Percentiles rank a stretch among this genome's conserved stretches.
These are phyloP conservation scores for Nanger granti DNA, from an alignment of 2,113 vertebrate genomes.

Conservation along the genomic window DNA sequence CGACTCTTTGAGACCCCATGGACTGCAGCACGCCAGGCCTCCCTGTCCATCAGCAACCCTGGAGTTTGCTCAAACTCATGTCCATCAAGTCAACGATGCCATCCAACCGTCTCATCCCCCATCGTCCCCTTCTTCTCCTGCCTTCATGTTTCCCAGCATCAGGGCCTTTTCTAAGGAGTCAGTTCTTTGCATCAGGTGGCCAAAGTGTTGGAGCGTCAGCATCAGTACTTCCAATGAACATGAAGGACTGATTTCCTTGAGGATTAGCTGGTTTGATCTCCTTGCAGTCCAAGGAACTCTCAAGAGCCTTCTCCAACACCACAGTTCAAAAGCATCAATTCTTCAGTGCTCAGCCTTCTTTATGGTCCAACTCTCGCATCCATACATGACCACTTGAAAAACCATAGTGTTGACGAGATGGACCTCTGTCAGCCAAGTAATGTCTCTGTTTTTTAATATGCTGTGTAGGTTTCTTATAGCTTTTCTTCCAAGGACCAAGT, in stretches of 20 bases:
- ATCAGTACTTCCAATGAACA: neutral
- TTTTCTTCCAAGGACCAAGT: neutral
- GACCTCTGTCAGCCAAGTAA: too few species aligned
- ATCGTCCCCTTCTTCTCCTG: neutral
- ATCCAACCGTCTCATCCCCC: neutral
- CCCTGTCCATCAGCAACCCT: neutral
- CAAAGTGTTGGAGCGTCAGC: neutral
- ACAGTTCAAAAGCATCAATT: neutral
- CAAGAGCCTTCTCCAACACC: neutral
- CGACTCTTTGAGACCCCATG: neutral
- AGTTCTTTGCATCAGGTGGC: neutral
- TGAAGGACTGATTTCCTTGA: neutral
- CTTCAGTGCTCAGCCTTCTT: fast-evolving
- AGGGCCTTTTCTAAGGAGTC: neutral
- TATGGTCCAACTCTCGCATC: neutral
- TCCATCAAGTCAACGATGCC: neutral
- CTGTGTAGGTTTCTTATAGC: too few species aligned
- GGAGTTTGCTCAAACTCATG: neutral
- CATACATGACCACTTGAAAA: too few species aligned
- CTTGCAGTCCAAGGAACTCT: neutral
- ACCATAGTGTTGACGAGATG: too few species aligned
- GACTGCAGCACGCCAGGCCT: neutral
- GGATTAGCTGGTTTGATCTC: neutral
- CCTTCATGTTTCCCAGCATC: neutral
- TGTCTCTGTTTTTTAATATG: too few species aligned